Evolutionary conservation across 2,888 invertebrate species (phyloP).

Genomic region (Heliothis peltigera): DNA sequence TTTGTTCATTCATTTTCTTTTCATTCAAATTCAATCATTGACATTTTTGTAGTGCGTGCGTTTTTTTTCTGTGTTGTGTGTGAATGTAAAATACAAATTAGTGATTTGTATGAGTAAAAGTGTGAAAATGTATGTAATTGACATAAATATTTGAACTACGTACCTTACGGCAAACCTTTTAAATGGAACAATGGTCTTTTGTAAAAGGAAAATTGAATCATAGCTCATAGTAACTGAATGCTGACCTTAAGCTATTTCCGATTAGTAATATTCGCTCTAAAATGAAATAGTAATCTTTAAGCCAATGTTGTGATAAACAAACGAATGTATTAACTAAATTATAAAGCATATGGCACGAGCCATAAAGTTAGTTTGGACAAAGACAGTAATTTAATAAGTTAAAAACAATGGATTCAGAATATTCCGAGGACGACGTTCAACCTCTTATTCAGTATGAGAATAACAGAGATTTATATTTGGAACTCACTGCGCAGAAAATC

Average conservation of each 20-base stretch:
- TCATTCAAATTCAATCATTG: neutral
- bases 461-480: slow-evolving; percentile 63
- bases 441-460: slow-evolving; percentile 80
- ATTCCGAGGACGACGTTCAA: slow-evolving; percentile 80
- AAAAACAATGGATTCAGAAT: slow-evolving; percentile 76
- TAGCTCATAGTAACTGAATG: neutral
- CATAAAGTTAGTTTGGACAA: neutral
- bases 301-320: neutral
- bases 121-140: neutral
- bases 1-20: neutral
- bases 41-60: neutral
- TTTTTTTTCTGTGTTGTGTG: slow-evolving; percentile 2
- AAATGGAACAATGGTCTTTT: neutral
- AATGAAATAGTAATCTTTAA: neutral
- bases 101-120: neutral
- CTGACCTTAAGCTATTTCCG: slow-evolving; percentile 18
- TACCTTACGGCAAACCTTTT: neutral
- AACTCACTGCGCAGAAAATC: slow-evolving; percentile 72
- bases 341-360: neutral
- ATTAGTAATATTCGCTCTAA: slow-evolving; percentile 1
- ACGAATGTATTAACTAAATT: neutral
- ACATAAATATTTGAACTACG: neutral
- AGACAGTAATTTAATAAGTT: slow-evolving; percentile 20
- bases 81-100: neutral
- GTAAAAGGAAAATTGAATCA: neutral